These are phyloP conservation scores for Drosophila bocqueti DNA, from an alignment of 1,140 invertebrate genomes.

Conservation along the genomic window DNA sequence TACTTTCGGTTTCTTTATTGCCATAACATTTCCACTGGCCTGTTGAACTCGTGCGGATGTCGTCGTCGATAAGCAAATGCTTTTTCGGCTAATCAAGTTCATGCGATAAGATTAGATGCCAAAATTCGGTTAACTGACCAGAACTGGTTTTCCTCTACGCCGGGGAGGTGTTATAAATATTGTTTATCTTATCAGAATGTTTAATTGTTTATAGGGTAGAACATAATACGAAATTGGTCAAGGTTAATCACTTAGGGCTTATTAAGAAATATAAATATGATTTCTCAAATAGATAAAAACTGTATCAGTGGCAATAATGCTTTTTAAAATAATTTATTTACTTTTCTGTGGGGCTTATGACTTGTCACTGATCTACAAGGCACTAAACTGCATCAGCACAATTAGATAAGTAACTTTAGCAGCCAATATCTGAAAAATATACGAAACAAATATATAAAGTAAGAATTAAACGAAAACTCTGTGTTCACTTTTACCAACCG, in stretches of 20 bases:
- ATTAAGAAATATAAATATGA: conserved; percentile 4
- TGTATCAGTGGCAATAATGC: neutral
- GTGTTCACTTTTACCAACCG: conserved; percentile 32
- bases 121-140: conserved; percentile 8
- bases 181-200: conserved; percentile 3
- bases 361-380: conserved; percentile 22
- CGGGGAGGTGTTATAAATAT: conserved; percentile 4
- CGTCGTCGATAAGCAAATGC: neutral
- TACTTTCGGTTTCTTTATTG: neutral
- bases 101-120: neutral
- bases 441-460: neutral
- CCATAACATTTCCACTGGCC: conserved; percentile 17
- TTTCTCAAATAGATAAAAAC: neutral
- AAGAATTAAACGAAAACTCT: too few species aligned
- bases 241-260: neutral
- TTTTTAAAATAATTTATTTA: neutral
- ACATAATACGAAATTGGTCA: conserved; percentile 10
- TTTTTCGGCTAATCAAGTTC: conserved; percentile 11
- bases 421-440: conserved; percentile 60
- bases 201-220: neutral
- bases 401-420: conserved; percentile 71
- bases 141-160: neutral
- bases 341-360: neutral
- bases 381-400: conserved; percentile 68
- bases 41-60: conserved; percentile 18